Evolutionary conservation across 1,140 invertebrate species (phyloP).

Genomic region (Drosophila trapezifrons): DNA sequence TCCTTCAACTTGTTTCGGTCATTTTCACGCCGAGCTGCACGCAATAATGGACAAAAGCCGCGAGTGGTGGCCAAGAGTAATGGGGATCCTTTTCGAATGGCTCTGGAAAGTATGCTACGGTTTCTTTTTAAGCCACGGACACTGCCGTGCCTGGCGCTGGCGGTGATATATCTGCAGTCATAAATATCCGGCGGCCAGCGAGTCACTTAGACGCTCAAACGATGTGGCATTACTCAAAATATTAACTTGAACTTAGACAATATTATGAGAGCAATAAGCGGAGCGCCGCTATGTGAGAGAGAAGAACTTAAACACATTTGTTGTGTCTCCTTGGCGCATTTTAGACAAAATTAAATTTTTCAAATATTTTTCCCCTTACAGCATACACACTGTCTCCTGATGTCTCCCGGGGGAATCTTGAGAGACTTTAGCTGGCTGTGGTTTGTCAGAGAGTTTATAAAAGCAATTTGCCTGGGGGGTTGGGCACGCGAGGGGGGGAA

Average conservation of each 20-base stretch:
- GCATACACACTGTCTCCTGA: constrained; percentile 23
- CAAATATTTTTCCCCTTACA: constrained; percentile 14
- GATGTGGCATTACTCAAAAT: constrained; percentile 75
- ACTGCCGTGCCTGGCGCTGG: constrained; percentile 13
- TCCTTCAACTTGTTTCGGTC: constrained; percentile 20
- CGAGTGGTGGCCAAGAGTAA: constrained; percentile 43
- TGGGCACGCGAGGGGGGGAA: constrained; percentile 10
- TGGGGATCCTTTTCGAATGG: constrained; percentile 36
- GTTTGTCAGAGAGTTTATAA: constrained; percentile 69
- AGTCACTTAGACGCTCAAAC: constrained; percentile 69
- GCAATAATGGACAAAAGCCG: constrained; percentile 37
- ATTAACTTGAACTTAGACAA: constrained; percentile 67
- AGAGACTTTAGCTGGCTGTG: constrained; percentile 36
- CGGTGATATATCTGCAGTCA: constrained; percentile 52
- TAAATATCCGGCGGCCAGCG: constrained; percentile 54
- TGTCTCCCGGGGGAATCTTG: constrained; percentile 28
- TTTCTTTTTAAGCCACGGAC: constrained; percentile 1
- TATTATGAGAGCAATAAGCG: constrained; percentile 45
- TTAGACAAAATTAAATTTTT: constrained; percentile 66
- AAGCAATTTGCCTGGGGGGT: constrained; percentile 74
- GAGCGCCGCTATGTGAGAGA: constrained; percentile 1
- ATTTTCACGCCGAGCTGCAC: constrained; percentile 29
- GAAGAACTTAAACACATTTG: constrained; percentile 18
- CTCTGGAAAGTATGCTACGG: constrained; percentile 26
- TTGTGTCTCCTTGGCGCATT: constrained; percentile 27